These are phyloP conservation scores for Chloropsis hardwickii DNA, from an alignment of 2,113 vertebrate species.

Conservation along the genomic window DNA sequence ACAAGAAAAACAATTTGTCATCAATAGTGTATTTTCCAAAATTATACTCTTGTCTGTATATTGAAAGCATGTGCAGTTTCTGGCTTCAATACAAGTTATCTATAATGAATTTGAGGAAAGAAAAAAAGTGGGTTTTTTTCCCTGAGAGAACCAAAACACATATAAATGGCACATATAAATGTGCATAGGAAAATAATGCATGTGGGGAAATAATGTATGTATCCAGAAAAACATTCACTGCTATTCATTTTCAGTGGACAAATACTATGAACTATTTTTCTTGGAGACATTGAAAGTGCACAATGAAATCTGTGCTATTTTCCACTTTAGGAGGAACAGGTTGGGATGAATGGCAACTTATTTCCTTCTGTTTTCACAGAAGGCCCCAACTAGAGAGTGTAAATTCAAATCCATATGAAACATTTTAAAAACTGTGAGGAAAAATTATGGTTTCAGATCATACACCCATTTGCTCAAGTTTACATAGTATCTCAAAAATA, in stretches of 20 bases:
- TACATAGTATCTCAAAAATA: neutral
- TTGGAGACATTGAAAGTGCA: neutral
- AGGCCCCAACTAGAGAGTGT: neutral
- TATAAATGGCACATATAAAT: neutral
- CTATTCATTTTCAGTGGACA: neutral
- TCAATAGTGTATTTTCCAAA: neutral
- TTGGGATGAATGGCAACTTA: neutral
- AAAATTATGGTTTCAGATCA: neutral
- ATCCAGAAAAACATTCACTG: neutral
- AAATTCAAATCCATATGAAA: neutral
- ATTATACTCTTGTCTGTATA: neutral
- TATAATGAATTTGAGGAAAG: neutral
- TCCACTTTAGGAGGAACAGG: neutral
- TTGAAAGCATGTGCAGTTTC: neutral
- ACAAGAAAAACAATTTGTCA: neutral
- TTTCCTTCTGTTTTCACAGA: neutral
- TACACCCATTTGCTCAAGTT: neutral
- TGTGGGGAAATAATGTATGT: neutral
- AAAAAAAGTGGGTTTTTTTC: accelerated
- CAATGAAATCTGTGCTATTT: neutral
- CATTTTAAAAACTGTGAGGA: neutral
- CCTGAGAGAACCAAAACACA: neutral
- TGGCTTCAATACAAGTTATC: neutral
- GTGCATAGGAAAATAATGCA: neutral
- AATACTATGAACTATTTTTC: neutral